Evolutionary conservation across 2,113 vertebrate genomes (phyloP), one percentile per base, ranked within the genome.

Genomic region (Felis chaus): DNA sequence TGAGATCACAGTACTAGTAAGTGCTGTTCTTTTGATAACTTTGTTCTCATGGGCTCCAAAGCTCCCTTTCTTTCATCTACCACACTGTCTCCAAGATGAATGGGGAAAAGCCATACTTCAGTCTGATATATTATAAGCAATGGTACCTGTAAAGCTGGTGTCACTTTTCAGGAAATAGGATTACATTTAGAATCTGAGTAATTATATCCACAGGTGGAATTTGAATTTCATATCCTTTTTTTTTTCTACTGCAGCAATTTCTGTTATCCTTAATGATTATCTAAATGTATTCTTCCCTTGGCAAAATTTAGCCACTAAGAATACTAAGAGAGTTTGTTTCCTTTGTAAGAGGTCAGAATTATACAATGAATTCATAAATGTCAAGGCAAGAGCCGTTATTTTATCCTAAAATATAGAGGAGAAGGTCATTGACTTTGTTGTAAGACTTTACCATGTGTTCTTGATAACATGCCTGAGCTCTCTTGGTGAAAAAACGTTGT

Each of bases 331-430:
- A 71, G 8, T 90, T 95, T 66, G 5, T 93, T 89, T 94, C 80
- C 55, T 94, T 85, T 91, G 93, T 93, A 93, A 92, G 45, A 57
- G 92, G 80, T 94, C 81, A 92, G 83, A 94, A 89, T 92, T 78
- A 94, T 48, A 87, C 29, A 90, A 16, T 82, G 63, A 96, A 94
- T 92, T 87, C 16, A 61, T 87, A 94, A 41, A 90, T 80, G 71
- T 94, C 48, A 88, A 63, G 23, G 33, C 33, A 93, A 69, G 84
- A 55, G 4, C 85, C 91, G 15, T 88, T 55, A 90, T 96, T 89
- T 68, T 89, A 92, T 86, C 93, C 55, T 91, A 74, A 92, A 94
- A 39, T 73, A 48, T 6, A 91, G 66, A 91, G n/a, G 73, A 81
- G 53, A 96, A 95, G n/a, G 71, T 91, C 92, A 57, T 80, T 97